Evolutionary conservation across 2,888 invertebrate species (phyloP).

Genomic region (Tipula lateralis): DNA sequence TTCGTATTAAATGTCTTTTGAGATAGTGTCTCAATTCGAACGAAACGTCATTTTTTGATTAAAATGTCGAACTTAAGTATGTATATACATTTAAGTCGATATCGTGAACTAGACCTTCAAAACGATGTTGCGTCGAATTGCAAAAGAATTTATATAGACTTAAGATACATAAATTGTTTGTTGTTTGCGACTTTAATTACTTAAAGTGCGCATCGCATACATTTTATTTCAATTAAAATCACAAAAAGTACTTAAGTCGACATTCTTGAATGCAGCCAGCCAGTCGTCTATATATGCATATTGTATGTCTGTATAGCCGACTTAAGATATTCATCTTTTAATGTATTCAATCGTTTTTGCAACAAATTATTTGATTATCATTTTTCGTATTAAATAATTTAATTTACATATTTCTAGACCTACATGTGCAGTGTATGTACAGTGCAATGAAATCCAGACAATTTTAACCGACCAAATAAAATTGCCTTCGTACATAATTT

Average conservation of each 20-base stretch:
- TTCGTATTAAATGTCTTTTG: background rate
- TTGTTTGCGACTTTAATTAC: background rate
- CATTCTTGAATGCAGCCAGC: background rate
- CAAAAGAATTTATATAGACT: background rate
- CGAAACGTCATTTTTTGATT: background rate
- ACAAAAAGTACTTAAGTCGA: background rate
- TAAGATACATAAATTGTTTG: background rate
- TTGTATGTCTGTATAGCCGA: background rate
- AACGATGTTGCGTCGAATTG: background rate
- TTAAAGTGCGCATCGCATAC: background rate
- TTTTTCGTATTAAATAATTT: background rate
- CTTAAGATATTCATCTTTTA: background rate
- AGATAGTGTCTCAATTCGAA: background rate
- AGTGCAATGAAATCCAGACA: too few relatives aligned
- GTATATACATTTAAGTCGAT: too few relatives aligned
- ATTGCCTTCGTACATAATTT: too few relatives aligned
- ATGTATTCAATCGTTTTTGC: background rate
- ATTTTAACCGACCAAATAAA: too few relatives aligned
- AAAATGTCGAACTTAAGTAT: background rate
- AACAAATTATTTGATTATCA: conserved; percentile 19
- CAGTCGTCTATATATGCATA: background rate
- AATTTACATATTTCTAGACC: background rate
- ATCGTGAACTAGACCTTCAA: background rate
- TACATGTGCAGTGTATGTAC: too few relatives aligned
- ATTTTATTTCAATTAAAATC: background rate